A percentile compares a stretch with the other conserved stretches of the same genome.
phyloP scores from a whole-genome alignment of 2,113 vertebrate species.

The Onychostoma macrolepis region DNA sequence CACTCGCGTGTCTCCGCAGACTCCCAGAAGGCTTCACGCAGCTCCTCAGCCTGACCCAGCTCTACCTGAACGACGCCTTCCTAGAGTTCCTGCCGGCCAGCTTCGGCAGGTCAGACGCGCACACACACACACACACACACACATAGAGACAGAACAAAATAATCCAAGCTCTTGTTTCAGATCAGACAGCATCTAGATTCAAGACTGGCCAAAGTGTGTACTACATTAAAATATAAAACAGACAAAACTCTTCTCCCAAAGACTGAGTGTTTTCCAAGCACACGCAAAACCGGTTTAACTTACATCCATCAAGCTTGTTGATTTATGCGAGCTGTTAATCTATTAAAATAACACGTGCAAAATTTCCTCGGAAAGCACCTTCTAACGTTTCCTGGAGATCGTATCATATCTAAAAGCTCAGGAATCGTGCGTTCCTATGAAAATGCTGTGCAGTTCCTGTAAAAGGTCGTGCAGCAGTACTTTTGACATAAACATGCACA shows the following conservation, averaged over 20 bases:
- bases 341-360: not conserved
- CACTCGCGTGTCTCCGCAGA: slow-evolving; percentile 65
- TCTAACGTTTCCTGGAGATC: not conserved
- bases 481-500: not conserved
- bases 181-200: not conserved
- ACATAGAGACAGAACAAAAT: not conserved
- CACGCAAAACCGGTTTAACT: not conserved
- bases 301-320: not conserved
- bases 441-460: not conserved
- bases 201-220: not conserved
- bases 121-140: not conserved
- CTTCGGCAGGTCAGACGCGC: slow-evolving; percentile 90
- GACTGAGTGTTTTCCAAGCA: not conserved
- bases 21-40: slow-evolving; percentile 99
- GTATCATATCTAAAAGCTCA: not conserved
- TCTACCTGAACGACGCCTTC: slow-evolving; percentile 98
- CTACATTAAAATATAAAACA: not conserved
- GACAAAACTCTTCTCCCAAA: not conserved
- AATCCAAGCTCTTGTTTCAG: not conserved
- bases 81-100: slow-evolving; percentile 96
- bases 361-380: not conserved
- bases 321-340: not conserved
- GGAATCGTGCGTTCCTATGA: not conserved
- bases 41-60: slow-evolving; percentile 92
- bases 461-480: not conserved